Conservation (phyloP, 2,113 vertebrate species). For the Gracilinanus agilis region DNA sequence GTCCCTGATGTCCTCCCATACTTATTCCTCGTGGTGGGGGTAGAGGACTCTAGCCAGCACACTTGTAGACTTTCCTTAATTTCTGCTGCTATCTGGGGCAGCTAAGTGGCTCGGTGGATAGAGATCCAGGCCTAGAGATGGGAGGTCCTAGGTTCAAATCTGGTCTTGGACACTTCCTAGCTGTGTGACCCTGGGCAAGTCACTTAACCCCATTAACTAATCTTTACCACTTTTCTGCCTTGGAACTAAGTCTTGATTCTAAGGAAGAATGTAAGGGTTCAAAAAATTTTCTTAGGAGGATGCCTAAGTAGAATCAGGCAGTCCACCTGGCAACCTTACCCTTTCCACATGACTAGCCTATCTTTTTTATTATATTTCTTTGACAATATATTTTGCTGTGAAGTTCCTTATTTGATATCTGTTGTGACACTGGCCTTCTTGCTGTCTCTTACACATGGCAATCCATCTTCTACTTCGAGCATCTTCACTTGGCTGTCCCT, state of each 20-base stretch:
- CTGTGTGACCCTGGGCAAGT: too few relatives aligned
- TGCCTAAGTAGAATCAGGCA: background rate
- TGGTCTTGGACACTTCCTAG: too few relatives aligned
- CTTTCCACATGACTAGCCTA: background rate
- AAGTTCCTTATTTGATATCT: background rate
- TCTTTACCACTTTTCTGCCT: too few relatives aligned
- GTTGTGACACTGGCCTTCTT: background rate
- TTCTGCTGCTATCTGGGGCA: background rate
- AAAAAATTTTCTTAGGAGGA: background rate
- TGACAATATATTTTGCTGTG: background rate
- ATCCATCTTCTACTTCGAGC: background rate
- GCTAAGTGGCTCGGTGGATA: too few relatives aligned
- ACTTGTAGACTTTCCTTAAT: background rate
- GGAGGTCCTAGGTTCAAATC: too few relatives aligned
- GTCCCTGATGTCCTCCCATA: background rate
- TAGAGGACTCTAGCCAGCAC: background rate
- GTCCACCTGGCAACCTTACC: background rate
- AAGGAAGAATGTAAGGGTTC: too few relatives aligned
- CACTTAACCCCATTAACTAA: too few relatives aligned
- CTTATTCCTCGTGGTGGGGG: background rate
- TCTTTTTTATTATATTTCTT: background rate
- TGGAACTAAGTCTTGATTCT: too few relatives aligned
- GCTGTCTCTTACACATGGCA: background rate
- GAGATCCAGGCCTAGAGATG: too few relatives aligned
- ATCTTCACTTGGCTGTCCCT: background rate